phyloP scores from a whole-genome alignment of 2,797 vertebrate genomes.

The Ptychobarbus kaznakovi region DNA sequence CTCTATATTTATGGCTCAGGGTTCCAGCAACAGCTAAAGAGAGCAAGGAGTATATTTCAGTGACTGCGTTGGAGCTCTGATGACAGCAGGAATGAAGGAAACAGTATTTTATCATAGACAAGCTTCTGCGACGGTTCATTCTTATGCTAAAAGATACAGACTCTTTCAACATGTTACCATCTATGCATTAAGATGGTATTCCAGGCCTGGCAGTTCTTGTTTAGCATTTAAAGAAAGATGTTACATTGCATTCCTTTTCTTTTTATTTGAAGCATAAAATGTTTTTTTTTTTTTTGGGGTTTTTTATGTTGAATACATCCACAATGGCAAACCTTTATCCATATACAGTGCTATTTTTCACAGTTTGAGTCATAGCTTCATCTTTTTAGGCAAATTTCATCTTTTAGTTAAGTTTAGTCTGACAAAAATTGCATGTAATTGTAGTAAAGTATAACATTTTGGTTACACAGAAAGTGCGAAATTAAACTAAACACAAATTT shows the following conservation, averaged over 20 bases:
- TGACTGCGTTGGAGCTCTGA: conserved; percentile 20
- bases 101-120: conserved; percentile 45
- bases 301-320: background rate
- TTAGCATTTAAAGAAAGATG: conserved; percentile 11
- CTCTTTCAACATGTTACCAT: conserved; percentile 9
- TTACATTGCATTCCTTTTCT: conserved; percentile 12
- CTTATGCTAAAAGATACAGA: conserved; percentile 22
- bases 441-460: background rate
- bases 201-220: background rate
- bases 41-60: conserved; percentile 63
- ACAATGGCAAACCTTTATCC: background rate
- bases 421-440: background rate
- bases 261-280: background rate
- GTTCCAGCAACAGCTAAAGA: conserved; percentile 30
- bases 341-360: background rate
- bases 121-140: conserved; percentile 6
- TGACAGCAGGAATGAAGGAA: conserved; percentile 44
- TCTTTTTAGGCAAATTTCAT: background rate
- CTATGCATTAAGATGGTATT: conserved; percentile 21
- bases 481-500: background rate
- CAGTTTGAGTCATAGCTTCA: background rate
- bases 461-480: background rate
- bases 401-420: background rate
- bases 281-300: background rate
- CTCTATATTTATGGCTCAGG: conserved; percentile 63